Evolutionary conservation across 2,113 vertebrate species (phyloP), one percentile per base, ranked within the genome.

Genomic region (Notarius lentiginosus): DNA sequence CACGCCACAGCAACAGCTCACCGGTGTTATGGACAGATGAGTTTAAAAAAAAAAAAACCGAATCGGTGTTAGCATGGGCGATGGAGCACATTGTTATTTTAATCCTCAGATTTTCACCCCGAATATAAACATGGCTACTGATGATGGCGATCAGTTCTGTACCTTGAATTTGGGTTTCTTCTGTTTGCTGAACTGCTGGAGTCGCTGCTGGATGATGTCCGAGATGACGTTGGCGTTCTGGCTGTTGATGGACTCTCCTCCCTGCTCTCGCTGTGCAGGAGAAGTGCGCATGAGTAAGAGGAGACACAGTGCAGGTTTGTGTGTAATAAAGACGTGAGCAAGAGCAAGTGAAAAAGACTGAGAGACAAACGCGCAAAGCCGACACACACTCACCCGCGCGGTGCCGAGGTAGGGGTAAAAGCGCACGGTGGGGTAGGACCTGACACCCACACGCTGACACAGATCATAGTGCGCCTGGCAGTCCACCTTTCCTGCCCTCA

Each of bases 401-500:
- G 91, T 68, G 81, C 94, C 95, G 72, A 94, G 90, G 12, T 96
- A 93, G 4, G 95, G 95, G 89, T 97, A 99, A 89, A 99, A 96
- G 58, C 96, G 96, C 68, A 99, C 96, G 0, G 96, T 97, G 7
- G 98, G 98, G 90, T 99, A 99, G 60, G 97, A 96, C 82, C 92
- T 94, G 94, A 99, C 95, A 22, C 96, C 97, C 12, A 97, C 97
- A 20, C 90, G 95, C 85, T 97, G 96, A 90, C 98, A 99, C 7
- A 91, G 96, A 1, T 97, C 95, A 58, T 93, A 90, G 85, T 97
- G 94, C 1, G 95, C 95, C 90, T 99, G 97, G 90, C 98, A 99
- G 94, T 99, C 97, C 55, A 99, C 92, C 92, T 99, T 99, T 20
- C 97, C 98, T 75, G 98, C 96, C 86, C 95, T 96, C 30, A 99